phyloP scores from a whole-genome alignment of 2,888 invertebrate species.

The Alsophila aescularia region DNA sequence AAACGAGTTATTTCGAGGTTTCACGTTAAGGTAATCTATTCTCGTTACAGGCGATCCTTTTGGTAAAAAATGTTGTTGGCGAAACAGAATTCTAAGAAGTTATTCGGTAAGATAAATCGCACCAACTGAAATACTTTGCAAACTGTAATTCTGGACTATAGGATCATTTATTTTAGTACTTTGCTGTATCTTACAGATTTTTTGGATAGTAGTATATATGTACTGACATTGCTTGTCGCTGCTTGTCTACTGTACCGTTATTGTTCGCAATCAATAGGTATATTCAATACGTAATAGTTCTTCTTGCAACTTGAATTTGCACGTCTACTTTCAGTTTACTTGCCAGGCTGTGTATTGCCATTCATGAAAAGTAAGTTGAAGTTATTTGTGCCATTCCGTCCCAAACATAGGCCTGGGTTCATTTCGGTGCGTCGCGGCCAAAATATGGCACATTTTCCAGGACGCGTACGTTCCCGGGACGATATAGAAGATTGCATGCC shows the following conservation, averaged over 20 bases:
- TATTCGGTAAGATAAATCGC: slow-evolving; percentile 12
- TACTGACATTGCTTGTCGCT: no score
- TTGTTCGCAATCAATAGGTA: no score
- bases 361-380: background rate
- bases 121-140: slow-evolving; percentile 2
- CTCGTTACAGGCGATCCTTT: slow-evolving; percentile 19
- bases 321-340: no score
- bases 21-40: slow-evolving; percentile 26
- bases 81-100: slow-evolving; percentile 10
- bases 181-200: no score
- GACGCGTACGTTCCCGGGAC: slow-evolving; percentile 9
- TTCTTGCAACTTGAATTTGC: no score
- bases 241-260: no score
- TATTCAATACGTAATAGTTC: no score
- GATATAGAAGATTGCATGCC: slow-evolving; percentile 23
- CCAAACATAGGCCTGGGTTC: background rate
- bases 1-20: slow-evolving; percentile 27
- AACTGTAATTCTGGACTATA: background rate
- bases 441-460: slow-evolving; percentile 93
- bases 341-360: background rate
- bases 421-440: slow-evolving; percentile 83
- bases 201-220: no score
- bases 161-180: slow-evolving; percentile 3
- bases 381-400: background rate
- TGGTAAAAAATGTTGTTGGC: slow-evolving; percentile 13